phyloP scores from a whole-genome alignment of 2,888 invertebrate species.

The Amphipoea lucens region DNA sequence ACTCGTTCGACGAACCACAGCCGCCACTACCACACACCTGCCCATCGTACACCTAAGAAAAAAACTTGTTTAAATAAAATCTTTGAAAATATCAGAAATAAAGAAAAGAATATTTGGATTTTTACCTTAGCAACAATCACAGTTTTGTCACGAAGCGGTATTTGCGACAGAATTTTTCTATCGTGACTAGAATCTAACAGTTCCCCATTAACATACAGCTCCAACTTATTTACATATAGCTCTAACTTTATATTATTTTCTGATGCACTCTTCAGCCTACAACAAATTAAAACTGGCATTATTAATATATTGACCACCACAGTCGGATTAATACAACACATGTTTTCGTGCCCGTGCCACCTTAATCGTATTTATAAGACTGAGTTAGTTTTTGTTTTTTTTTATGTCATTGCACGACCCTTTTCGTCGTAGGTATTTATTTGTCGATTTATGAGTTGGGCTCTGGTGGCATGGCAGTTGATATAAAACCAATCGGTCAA shows the following conservation, averaged over 20 bases:
- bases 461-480: too few relatives aligned
- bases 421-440: too few relatives aligned
- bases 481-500: too few relatives aligned
- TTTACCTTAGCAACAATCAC: conserved; percentile 90
- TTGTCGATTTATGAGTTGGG: too few relatives aligned
- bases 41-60: conserved; percentile 84
- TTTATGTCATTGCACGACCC: too few relatives aligned
- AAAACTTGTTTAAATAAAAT: not conserved
- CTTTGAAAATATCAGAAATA: not conserved
- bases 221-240: conserved; percentile 97
- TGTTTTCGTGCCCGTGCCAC: too few relatives aligned
- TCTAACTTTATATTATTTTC: conserved; percentile 95
- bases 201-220: conserved; percentile 97
- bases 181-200: conserved; percentile 96
- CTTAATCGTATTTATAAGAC: too few relatives aligned
- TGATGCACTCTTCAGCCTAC: conserved; percentile 85
- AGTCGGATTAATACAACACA: too few relatives aligned
- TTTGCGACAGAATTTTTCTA: conserved; percentile 95
- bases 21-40: conserved; percentile 88
- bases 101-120: not conserved
- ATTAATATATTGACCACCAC: not conserved
- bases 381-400: too few relatives aligned
- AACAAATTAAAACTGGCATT: conserved; percentile 51
- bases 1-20: conserved; percentile 92
- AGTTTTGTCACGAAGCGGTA: conserved; percentile 96